Percentiles rank a stretch among this genome's conserved stretches.
Evolutionary conservation across 2,113 vertebrate genomes (phyloP).

Genomic region (Macaca fascicularis): T2T-MFA8v1.1 NC_088379.1:122893001-122893500

Average conservation of each 20-base stretch:
- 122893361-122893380: neutral
- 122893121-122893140: no score
- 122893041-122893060: neutral
- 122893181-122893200: no score
- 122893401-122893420: neutral
- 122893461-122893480: neutral
- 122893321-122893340: no score
- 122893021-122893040: neutral
- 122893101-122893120: neutral
- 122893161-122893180: no score
- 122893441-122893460: neutral
- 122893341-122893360: neutral
- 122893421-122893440: neutral
- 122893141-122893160: no score
- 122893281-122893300: no score
- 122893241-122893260: no score
- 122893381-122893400: neutral
- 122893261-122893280: no score
- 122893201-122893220: no score
- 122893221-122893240: no score
- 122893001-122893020: neutral
- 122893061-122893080: neutral
- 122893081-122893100: neutral
- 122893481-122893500: neutral
- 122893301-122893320: no score